phyloP scores from a whole-genome alignment of 2,888 invertebrate genomes.

The Clostera curtula region DNA sequence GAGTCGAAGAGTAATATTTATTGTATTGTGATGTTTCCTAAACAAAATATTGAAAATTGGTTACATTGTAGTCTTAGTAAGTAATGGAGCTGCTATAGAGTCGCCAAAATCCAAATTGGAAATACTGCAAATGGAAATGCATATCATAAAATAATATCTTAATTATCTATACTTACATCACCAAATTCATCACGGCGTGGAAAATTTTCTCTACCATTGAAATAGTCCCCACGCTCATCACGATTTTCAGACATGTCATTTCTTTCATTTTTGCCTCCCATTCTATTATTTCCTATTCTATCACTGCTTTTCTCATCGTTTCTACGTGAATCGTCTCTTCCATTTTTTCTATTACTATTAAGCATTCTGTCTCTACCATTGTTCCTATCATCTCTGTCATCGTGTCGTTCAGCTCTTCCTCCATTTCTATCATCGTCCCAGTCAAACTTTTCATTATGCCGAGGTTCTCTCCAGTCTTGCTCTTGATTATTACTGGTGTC shows the following conservation, averaged over 20 bases:
- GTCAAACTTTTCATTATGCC: constrained; percentile 30
- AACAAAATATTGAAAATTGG: constrained; percentile 6
- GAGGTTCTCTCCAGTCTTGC: constrained; percentile 41
- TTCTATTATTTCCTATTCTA: constrained; percentile 9
- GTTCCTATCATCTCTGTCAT: constrained; percentile 24
- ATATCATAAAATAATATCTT: no score
- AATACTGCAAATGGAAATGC: no score
- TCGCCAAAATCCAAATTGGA: no score
- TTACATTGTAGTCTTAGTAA: background rate
- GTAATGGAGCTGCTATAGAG: background rate
- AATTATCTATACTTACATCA: constrained; percentile 33
- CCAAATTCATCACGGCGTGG: constrained; percentile 37
- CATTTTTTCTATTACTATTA: constrained; percentile 20
- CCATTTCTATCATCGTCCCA: constrained; percentile 28
- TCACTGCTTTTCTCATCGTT: constrained; percentile 19
- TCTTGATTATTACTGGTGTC: constrained; percentile 31
- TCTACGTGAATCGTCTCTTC: constrained; percentile 25
- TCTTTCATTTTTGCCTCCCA: constrained; percentile 9
- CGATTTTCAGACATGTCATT: constrained; percentile 19
- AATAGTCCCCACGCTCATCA: constrained; percentile 23
- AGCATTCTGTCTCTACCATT: constrained; percentile 22
- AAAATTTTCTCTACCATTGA: constrained; percentile 36
- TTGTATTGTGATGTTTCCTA: constrained; percentile 34
- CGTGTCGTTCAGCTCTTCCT: constrained; percentile 26
- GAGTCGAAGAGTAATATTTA: constrained; percentile 33